Base-by-base conservation (phyloP, 1,140 invertebrate genomes). In the Diorhabda carinulata region DNA sequence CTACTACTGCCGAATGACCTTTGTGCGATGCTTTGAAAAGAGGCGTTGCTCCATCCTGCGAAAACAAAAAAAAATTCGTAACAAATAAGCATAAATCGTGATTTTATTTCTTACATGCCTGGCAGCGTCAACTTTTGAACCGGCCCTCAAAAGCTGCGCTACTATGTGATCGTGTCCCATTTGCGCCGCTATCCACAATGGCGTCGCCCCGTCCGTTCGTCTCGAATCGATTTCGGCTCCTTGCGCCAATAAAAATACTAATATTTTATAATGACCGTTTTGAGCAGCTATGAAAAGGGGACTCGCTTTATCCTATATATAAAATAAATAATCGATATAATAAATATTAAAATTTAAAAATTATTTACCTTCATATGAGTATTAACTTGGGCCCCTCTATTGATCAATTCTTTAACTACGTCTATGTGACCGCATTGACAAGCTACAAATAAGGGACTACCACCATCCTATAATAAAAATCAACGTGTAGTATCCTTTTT, bases 21-120 rank as follows among this genome's bases (percentile, higher is more conserved):
- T 97, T 97, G 81, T 97, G 95, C 41, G 92, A 88, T 2, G 95
- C 95, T 83, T 97, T 97, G 79, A 96, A 97, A 42, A 98, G 82
- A 3, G 95, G 90, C 2, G 95, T 96, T 40, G 93, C 94, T 9
- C 95, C 95, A 82, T 97, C 93, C 89, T 93, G 80, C 43, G 85
- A 84, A 43, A 45, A 69, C 41, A 65, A 9, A 62, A 52, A 65
- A 63, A 41, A 52, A 3, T 7, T 43, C n/a, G 5, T 4, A n/a
- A 62, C 8, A 64, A 8, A 3, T 64, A 9, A 44, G 8, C 45
- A 6, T 52, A 52, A 5, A 52, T 5, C 45, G 5, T 52, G 5
- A 52, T 9, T 52, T 52, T 25, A 10, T n/a, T 56, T 67, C 81
- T 82, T 83, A 92, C 92, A 79, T 93, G 90, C 83, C 94, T 87